Base-by-base conservation (phyloP, 2,797 vertebrate species). In the Acipenser transmontanus region DNA sequence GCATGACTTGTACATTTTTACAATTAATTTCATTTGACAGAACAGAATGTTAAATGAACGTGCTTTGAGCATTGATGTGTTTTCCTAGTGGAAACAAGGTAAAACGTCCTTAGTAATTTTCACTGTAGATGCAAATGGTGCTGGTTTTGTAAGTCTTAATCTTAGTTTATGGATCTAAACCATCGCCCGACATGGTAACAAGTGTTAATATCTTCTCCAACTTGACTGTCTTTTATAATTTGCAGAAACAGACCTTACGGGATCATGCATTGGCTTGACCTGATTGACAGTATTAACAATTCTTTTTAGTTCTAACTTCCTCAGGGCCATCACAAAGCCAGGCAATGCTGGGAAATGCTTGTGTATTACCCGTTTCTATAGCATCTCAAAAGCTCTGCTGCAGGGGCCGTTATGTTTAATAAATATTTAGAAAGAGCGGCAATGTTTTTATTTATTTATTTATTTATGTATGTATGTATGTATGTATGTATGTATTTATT, bases 211-310 rank as follows among this genome's bases (percentile, higher is more conserved):
- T 20, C 7, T 67, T 7, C 7, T 7, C 47, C 47, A 63, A 13
- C 7, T 13, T 6, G 7, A 9, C 13, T 7, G 10, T 14, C 8
- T 9, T 56, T 17, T 47, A 4, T 48, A n/a, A 54, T 61, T 67
- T 49, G 47, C 12, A 64, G 49, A 64, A 52, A 17, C n/a, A 52
- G 11, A 9, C 61, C 11, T 11, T 9, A 80, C 79, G 80, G 66
- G 77, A 76, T 87, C 84, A 84, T 83, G 83, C 82, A 83, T 85
- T 81, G 74, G 81, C 82, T 83, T 83, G 85, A 82, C 84, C 85
- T 90, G 84, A 85, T 84, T 84, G 84, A 85, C 82, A 83, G 57
- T 7, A 77, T 86, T 87, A 85, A 83, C 88, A 17, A 84, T 88
- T 85, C 84, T 81, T 86, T 86, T 82, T 77, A 78, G 80, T 73